phyloP scores from a whole-genome alignment of 2,113 vertebrate genomes.

The Loxodonta africana region DNA sequence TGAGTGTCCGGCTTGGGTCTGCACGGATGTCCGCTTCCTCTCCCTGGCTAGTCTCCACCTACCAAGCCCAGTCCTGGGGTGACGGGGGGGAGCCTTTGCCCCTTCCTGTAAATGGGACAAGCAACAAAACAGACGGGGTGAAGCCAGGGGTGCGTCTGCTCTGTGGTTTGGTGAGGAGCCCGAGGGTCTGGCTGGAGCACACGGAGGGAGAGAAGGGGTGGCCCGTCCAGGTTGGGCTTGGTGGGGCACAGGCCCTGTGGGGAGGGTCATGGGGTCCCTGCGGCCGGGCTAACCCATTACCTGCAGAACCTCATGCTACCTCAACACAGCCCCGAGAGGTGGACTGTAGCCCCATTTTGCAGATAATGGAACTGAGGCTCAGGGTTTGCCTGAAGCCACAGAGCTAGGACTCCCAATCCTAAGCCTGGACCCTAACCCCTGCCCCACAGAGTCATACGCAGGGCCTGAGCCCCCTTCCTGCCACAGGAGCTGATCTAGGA shows the following conservation, averaged over 20 bases:
- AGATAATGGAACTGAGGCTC: not conserved
- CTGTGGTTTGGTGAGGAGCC: not conserved
- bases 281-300: not conserved
- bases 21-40: no score
- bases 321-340: not conserved
- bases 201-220: not conserved
- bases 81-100: not conserved
- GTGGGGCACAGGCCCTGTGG: not conserved
- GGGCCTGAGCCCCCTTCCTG: not conserved
- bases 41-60: fast-evolving
- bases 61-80: not conserved
- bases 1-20: not conserved
- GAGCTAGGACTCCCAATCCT: not conserved
- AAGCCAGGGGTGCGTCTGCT: not conserved
- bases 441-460: fast-evolving
- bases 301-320: fast-evolving
- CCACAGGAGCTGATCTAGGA: constrained; percentile 11
- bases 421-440: fast-evolving
- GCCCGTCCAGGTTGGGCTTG: no score
- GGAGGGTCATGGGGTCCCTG: not conserved
- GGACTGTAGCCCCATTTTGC: not conserved
- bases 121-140: no score
- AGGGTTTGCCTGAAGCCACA: not conserved
- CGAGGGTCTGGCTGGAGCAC: not conserved
- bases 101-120: not conserved